Evolutionary conservation across 2,113 vertebrate genomes (phyloP).

Genomic region (Rhizomys pruinosus): DNA sequence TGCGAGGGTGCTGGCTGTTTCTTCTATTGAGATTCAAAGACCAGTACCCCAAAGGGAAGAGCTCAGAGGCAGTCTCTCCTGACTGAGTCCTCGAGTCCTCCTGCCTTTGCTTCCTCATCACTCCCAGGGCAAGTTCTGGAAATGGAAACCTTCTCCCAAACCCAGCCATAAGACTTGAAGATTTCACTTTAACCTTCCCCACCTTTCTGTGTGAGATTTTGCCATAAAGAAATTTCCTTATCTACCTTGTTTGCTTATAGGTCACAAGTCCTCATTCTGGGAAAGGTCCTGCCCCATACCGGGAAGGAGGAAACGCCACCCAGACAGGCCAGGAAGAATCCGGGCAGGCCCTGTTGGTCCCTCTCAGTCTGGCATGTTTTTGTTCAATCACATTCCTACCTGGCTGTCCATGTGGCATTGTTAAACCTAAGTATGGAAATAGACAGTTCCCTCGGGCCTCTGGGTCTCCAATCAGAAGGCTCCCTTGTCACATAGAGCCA

Average conservation of each 20-base stretch:
- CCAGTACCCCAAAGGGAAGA: not conserved
- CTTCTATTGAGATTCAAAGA: not conserved
- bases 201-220: not conserved
- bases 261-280: not conserved
- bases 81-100: too few species aligned
- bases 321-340: not conserved
- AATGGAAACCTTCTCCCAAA: not conserved
- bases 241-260: not conserved
- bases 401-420: not conserved
- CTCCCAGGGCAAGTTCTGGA: not conserved
- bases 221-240: not conserved
- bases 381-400: not conserved
- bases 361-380: not conserved
- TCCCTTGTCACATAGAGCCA: not conserved
- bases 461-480: not conserved
- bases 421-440: not conserved
- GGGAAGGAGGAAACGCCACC: not conserved
- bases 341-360: not conserved
- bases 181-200: not conserved
- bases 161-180: not conserved
- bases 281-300: not conserved
- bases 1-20: not conserved
- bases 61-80: not conserved
- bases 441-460: fast-evolving
- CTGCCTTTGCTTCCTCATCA: not conserved